phyloP scores from a whole-genome alignment of 1,140 invertebrate genomes.

The Drosophila sulfurigaster region DNA sequence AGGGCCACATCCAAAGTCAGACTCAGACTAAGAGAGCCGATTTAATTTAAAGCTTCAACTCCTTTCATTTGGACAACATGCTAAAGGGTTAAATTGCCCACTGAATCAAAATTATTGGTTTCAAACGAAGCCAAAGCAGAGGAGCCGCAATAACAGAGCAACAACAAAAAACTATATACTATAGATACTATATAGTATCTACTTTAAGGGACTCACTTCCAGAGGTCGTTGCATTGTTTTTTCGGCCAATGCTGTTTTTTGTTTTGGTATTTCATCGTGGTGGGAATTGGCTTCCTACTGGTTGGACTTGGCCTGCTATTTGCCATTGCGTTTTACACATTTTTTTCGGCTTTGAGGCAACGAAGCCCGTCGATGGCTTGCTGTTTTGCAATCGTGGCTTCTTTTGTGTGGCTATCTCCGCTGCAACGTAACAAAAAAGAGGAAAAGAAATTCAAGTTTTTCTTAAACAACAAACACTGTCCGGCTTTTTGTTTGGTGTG shows the following conservation, averaged over 20 bases:
- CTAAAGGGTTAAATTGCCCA: conserved; percentile 85
- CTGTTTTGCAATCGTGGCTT: conserved; percentile 39
- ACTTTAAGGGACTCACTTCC: conserved; percentile 1
- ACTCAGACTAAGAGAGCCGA: conserved; percentile 40
- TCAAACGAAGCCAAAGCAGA: conserved; percentile 46
- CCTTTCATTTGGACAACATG: conserved; percentile 79
- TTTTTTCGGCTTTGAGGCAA: conserved; percentile 68
- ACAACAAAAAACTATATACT: background rate
- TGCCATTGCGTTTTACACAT: conserved; percentile 69
- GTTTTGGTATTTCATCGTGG: conserved; percentile 8
- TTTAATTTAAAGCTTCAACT: conserved; percentile 82
- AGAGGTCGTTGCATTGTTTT: conserved; percentile 75
- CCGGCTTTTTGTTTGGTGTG: conserved; percentile 19
- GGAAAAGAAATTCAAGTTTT: conserved; percentile 62
- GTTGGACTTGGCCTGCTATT: conserved; percentile 47
- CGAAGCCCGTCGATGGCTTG: conserved; percentile 8
- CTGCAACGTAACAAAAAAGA: conserved; percentile 15
- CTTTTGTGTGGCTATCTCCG: conserved; percentile 69
- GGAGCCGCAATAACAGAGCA: conserved; percentile 17
- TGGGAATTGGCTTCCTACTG: conserved; percentile 32
- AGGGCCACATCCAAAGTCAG: conserved; percentile 11
- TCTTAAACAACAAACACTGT: conserved; percentile 59
- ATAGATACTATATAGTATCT: conserved; percentile 10
- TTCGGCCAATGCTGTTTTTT: conserved; percentile 40
- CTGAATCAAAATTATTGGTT: conserved; percentile 85